Base-by-base conservation (phyloP, 2,113 vertebrate species). In the Hirundichthys speculiger region DNA sequence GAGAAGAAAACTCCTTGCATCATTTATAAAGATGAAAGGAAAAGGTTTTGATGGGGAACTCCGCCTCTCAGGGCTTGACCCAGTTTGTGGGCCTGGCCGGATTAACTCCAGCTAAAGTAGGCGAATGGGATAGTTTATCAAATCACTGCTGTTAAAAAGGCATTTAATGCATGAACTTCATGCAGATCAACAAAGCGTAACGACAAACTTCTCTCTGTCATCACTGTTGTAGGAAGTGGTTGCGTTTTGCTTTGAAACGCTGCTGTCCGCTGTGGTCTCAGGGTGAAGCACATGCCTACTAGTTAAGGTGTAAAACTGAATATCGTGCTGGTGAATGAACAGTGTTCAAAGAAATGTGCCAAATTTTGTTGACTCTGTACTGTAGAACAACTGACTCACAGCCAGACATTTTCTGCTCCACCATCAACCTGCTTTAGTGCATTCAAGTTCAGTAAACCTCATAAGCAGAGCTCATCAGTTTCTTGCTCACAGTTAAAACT, bases 391-490 rank as follows among this genome's bases (percentile, higher is more conserved):
- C 3, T 38, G 60, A 62, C 39, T 73, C 57, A 50, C 2, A n/a
- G 19, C 40, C 25, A 60, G 50, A 48, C 34, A n/a, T 61, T 70
- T 69, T 64, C 64, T 64, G 60, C 55, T 59, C 55, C 42, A 48
- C 65, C 46, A 48, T 61, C 49, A 34, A 61, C 49, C 56, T 27
- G 22, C 43, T 46, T 10, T 1, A 51, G 3, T 43, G 30, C 55
- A 48, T 34, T 34, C 41, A 7, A 39, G 22, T 63, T 61, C 50
- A 69, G 42, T 63, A 55, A 59, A 54, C 61, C 61, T 70, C 64
- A 62, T 73, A 51, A 73, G 61, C 61, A 41, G 64, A 73, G 69
- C 79, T 82, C 83, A 68, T 82, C 75, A 85, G 69, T 58, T 64
- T 42, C 65, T 54, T 46, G 46, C 64, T 47, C 69, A 65, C 39